Evolutionary conservation across 2,113 vertebrate genomes (phyloP), one percentile per base, ranked within the genome.

Genomic region (Ammodytes dubius): DNA sequence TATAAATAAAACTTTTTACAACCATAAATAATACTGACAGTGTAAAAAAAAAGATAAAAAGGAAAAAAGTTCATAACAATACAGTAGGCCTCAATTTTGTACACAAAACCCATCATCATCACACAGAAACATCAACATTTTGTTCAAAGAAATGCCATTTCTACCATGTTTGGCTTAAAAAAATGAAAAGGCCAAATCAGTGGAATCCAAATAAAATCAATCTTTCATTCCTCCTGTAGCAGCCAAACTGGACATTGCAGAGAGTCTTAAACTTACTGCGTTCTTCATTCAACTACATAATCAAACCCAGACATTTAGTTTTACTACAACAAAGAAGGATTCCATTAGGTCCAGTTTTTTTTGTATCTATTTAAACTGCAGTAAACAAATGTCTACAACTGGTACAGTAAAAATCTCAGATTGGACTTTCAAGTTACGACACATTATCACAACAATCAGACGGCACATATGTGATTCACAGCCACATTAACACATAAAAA

Each of bases 21-120:
- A 74, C 50, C 81, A 90, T 79, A 88, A 85, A 92, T 92, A 94
- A 94, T 92, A 94, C 89, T 93, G 91, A 45, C 59, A 85, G 57
- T 75, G 81, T 89, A 91, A 85, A 88, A 87, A 91, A 90, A 88
- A 85, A 75, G 27, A 85, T 87, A 87, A 91, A 90, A 88, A 85
- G 73, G 27, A 73, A 60, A 80, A 66, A 1, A 4, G 49, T 74
- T 52, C 53, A 54, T 4, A 72, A 86, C 68, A 91, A 85, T 86
- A 87, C 70, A 80, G 19, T 49, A 52, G 42, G 61, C 46, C 71
- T 76, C 7, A 77, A 67, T 77, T 72, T 78, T 71, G 6, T 82
- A 77, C 61, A 83, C 13, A 85, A 81, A 81, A 74, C 1, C 57
- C 61, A 75, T 78, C 52, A 82, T 82, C 11, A 81, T 74, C 45